phyloP scores from a whole-genome alignment of 2,113 vertebrate genomes.

The Menidia beryllina region DNA sequence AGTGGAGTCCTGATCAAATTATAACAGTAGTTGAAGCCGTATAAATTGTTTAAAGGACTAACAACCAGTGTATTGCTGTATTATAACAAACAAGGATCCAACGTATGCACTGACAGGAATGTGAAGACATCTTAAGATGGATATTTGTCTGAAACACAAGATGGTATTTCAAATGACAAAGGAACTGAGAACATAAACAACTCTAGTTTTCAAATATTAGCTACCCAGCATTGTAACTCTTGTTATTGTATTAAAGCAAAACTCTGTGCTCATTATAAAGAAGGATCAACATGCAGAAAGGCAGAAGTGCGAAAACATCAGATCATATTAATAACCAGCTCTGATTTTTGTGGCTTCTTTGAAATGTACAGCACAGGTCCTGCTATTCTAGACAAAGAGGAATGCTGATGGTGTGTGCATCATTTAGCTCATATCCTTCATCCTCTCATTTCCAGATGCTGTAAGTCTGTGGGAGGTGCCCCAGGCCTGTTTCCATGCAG shows the following conservation, averaged over 20 bases:
- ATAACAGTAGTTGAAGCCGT: neutral
- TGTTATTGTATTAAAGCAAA: neutral
- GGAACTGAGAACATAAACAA: neutral
- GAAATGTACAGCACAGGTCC: constrained; percentile 20
- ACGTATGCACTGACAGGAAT: neutral
- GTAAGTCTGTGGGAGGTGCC: constrained; percentile 37
- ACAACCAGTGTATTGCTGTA: neutral
- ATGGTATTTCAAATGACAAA: neutral
- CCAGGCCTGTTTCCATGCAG: constrained; percentile 30
- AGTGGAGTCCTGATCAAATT: neutral
- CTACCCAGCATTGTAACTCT: neutral
- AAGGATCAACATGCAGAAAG: constrained; percentile 3
- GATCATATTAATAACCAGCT: constrained; percentile 8
- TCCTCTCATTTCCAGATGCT: constrained; percentile 27
- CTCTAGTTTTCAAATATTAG: constrained; percentile 1
- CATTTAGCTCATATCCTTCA: neutral
- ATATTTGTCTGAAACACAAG: neutral
- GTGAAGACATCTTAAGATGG: neutral
- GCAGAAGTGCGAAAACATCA: neutral
- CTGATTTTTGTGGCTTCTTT: constrained; percentile 23
- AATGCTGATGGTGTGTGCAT: constrained; percentile 13
- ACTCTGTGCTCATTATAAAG: neutral
- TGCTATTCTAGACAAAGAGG: constrained; percentile 26
- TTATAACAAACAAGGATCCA: neutral
- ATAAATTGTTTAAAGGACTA: neutral